Conservation (phyloP, 92 coral and sea anemone genomes). For the Parazoanthus atlanticus region DNA sequence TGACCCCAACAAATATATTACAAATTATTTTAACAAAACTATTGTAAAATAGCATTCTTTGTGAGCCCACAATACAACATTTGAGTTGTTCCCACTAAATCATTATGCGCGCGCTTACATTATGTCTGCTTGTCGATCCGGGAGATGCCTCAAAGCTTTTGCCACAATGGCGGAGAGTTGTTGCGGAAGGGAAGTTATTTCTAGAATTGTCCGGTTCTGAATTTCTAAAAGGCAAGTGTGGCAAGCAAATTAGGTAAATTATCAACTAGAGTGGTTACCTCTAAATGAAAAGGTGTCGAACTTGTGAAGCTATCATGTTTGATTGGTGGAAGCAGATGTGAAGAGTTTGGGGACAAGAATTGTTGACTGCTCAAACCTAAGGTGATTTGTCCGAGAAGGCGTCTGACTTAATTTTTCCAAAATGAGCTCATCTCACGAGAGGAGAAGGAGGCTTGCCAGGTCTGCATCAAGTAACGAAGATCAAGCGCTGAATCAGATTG, state of each 20-base stretch:
- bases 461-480: constrained; percentile 90
- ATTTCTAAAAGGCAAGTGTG: constrained; percentile 47
- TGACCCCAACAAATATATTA: too few species aligned
- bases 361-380: constrained; percentile 78
- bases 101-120: constrained; percentile 56
- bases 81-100: constrained; percentile 26
- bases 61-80: constrained; percentile 6
- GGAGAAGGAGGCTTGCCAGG: constrained; percentile 88
- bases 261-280: constrained; percentile 38
- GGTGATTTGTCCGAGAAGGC: constrained; percentile 39
- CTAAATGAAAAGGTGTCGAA: constrained; percentile 51
- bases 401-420: constrained; percentile 51
- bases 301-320: constrained; percentile 49
- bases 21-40: too few species aligned
- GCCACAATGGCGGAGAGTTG: constrained; percentile 87
- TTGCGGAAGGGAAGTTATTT: constrained; percentile 29
- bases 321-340: constrained; percentile 78
- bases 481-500: constrained; percentile 97
- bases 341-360: constrained; percentile 56
- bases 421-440: constrained; percentile 90
- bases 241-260: constrained; percentile 58
- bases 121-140: constrained; percentile 63
- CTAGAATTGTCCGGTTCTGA: constrained; percentile 46
- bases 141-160: constrained; percentile 73
- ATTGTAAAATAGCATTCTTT: not conserved